A percentile compares a stretch with the other conserved stretches of the same genome.
Evolutionary conservation across 2,888 invertebrate species (phyloP).

Genomic region (Chesias legatella): DNA sequence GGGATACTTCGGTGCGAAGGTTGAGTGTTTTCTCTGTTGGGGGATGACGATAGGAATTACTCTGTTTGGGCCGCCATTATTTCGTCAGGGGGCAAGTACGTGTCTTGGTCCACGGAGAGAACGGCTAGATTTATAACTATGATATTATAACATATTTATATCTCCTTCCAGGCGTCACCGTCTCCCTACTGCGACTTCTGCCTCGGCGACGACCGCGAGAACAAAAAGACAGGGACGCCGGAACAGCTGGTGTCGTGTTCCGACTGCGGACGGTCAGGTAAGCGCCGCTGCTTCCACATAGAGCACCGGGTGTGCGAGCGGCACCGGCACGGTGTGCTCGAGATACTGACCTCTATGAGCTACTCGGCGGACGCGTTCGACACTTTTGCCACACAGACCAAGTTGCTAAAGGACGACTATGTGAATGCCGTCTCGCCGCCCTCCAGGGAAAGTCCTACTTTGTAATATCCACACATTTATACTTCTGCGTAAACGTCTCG

Average conservation of each 20-base stretch:
- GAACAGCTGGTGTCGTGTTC: conserved; percentile 98
- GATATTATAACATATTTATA: no score
- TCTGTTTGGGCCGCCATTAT: no score
- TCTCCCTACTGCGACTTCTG: conserved; percentile 99
- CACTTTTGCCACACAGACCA: conserved; percentile 59
- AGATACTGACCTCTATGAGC: conserved; percentile 62
- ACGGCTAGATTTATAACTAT: no score
- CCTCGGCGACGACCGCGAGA: conserved; percentile 95
- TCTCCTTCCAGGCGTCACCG: conserved; percentile 83
- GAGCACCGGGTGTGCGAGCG: conserved; percentile 53
- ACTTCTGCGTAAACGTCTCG: no score
- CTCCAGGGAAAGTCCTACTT: conserved; percentile 57
- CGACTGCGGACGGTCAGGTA: conserved; percentile 99
- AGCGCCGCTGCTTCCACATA: conserved; percentile 71
- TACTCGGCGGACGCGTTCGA: conserved; percentile 71
- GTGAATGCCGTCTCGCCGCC: conserved; percentile 58
- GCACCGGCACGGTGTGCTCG: conserved; percentile 58
- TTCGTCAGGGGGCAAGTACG: no score
- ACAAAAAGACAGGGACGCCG: conserved; percentile 96
- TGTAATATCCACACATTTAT: conserved; percentile 28
- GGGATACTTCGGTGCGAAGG: no score
- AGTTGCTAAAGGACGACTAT: conserved; percentile 55
- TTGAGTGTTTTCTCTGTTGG: no score
- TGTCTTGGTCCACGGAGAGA: no score
- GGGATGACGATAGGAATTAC: no score